Conservation (phyloP, 2,113 vertebrate species). For the Silurus meridionalis region DNA sequence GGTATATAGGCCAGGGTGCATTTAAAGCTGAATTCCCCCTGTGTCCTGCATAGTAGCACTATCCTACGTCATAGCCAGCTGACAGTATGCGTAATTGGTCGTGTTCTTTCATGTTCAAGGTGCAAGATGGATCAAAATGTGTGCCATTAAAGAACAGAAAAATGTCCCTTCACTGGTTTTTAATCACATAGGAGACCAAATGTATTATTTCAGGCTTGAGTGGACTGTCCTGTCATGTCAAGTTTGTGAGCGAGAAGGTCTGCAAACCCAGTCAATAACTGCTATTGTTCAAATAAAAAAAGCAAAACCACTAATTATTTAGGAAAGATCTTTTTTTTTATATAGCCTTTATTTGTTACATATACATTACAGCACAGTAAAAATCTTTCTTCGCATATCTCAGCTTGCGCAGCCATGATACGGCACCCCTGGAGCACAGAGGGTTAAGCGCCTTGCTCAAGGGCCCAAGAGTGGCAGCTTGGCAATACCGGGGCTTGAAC, state of each 20-base stretch:
- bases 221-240: not conserved
- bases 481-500: too few relatives aligned
- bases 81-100: constrained; percentile 42
- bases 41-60: constrained; percentile 5
- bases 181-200: too few relatives aligned
- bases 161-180: constrained; percentile 15
- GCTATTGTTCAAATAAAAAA: too few relatives aligned
- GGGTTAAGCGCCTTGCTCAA: too few relatives aligned
- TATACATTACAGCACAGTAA: too few relatives aligned
- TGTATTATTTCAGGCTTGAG: not conserved
- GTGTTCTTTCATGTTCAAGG: not conserved
- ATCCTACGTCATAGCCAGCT: constrained; percentile 37
- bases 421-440: too few relatives aligned
- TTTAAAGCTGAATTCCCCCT: constrained; percentile 49
- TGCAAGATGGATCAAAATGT: constrained; percentile 3
- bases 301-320: not conserved
- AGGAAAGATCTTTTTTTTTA: not conserved
- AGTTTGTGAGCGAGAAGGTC: too few relatives aligned
- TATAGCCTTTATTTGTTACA: too few relatives aligned
- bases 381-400: too few relatives aligned
- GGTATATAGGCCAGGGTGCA: constrained; percentile 65
- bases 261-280: not conserved
- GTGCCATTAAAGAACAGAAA: not conserved
- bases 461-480: too few relatives aligned
- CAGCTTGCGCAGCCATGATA: too few relatives aligned